Conservation (phyloP, 2,113 vertebrate genomes). For the Zosterops borbonicus region DNA sequence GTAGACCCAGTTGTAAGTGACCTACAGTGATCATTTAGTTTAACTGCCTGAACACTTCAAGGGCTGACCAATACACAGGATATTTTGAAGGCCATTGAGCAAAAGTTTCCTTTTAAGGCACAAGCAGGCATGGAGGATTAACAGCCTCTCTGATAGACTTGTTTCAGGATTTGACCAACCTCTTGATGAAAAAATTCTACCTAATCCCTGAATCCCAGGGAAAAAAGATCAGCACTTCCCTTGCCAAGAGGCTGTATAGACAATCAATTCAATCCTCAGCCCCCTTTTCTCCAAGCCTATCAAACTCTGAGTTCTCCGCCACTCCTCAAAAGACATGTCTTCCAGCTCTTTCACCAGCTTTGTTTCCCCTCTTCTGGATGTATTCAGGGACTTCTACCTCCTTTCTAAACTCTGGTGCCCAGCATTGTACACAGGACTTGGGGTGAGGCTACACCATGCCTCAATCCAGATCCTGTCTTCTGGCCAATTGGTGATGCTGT, state of each 20-base stretch:
- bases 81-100: background rate
- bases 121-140: background rate
- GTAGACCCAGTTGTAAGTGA: background rate
- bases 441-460: rapidly evolving
- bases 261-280: background rate
- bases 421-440: too few species aligned
- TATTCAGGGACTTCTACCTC: background rate
- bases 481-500: rapidly evolving
- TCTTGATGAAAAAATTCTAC: background rate
- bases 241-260: background rate
- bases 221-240: background rate
- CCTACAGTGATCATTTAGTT: background rate
- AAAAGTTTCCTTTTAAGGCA: background rate
- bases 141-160: background rate
- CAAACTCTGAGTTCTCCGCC: rapidly evolving
- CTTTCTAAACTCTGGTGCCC: too few species aligned
- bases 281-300: background rate
- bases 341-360: background rate
- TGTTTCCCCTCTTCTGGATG: rapidly evolving
- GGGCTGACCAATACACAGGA: background rate
- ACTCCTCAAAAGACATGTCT: rapidly evolving
- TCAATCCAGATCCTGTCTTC: background rate
- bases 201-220: background rate
- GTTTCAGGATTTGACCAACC: background rate
- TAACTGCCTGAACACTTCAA: background rate